Evolutionary conservation across 1,140 invertebrate species (phyloP), one percentile per base, ranked within the genome.

Genomic region (Agrypnia vestita): DNA sequence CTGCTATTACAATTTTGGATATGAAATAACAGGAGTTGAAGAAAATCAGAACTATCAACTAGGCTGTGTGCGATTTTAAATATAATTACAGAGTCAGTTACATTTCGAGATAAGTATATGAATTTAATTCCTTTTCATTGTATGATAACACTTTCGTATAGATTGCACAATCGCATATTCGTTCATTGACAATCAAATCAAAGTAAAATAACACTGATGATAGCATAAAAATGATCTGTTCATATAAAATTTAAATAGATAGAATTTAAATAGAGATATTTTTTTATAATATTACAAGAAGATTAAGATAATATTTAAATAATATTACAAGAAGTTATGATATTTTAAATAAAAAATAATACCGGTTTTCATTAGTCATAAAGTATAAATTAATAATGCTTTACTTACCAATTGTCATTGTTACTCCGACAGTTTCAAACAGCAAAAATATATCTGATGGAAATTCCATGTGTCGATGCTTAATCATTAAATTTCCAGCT

Each of bases 371-470:
- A 4, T 9, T 59, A n/a, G n/a, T n/a, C n/a, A n/a, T n/a, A n/a
- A n/a, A n/a, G n/a, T n/a, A n/a, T n/a, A n/a, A n/a, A n/a, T n/a
- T 59, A 19, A 64, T 25, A 61, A 13, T 64, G 35, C 1, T 64
- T 43, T 15, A 12, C 79, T 80, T 83, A 88, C 87, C 80, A 64
- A 95, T 90, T 55, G 91, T 91, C 11, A 95, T 76, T 81, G 89
- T 85, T 0, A 92, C 94, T 82, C 92, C 90, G 55, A 93, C 90
- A 1, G 93, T 92, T 87, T 94, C 93, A 21, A 96, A 87, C 13
- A 95, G 89, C 19, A 95, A 84, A 84, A 94, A 96, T 4, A 96
- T 82, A 86, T 96, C 95, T 0, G 95, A 96, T 0, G 93, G 93
- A 84, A 97, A 96, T 80, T 95, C 94, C 4, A 86, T 87, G 83